phyloP scores from a whole-genome alignment of 2,113 vertebrate genomes.

The Corvus moneduloides region DNA sequence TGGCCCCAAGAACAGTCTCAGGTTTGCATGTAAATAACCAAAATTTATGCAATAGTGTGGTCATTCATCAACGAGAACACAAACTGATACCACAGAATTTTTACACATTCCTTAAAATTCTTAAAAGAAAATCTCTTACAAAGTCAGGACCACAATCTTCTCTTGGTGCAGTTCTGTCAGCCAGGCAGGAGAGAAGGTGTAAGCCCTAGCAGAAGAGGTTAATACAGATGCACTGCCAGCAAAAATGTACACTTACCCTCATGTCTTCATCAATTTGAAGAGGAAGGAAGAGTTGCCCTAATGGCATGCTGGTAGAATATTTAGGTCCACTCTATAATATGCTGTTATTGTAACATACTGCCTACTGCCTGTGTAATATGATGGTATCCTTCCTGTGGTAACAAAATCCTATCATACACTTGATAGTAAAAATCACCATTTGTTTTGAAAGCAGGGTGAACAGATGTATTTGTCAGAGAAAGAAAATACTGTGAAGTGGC shows the following conservation, averaged over 20 bases:
- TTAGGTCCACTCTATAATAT: neutral
- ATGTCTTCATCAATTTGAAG: neutral
- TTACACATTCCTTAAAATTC: neutral
- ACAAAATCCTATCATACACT: neutral
- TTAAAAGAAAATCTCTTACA: neutral
- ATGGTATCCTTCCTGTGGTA: neutral
- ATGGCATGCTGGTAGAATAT: neutral
- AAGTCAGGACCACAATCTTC: neutral
- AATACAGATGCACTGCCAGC: neutral
- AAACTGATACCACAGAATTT: neutral
- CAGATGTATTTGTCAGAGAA: neutral
- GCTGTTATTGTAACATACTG: neutral
- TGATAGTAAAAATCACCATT: neutral
- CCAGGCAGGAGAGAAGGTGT: neutral
- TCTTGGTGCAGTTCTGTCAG: neutral
- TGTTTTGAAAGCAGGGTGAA: neutral
- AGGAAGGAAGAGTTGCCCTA: neutral
- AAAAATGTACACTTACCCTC: neutral
- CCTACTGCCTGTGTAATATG: neutral
- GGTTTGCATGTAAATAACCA: neutral
- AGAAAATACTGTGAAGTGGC: neutral
- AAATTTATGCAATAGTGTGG: neutral
- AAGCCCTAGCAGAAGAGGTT: neutral
- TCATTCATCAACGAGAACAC: neutral
- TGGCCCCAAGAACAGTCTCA: neutral